Percentiles rank a stretch among this genome's conserved stretches.
These are phyloP conservation scores for Heliangelus exortis DNA, from an alignment of 2,797 vertebrate genomes.

Conservation along the genomic window DNA sequence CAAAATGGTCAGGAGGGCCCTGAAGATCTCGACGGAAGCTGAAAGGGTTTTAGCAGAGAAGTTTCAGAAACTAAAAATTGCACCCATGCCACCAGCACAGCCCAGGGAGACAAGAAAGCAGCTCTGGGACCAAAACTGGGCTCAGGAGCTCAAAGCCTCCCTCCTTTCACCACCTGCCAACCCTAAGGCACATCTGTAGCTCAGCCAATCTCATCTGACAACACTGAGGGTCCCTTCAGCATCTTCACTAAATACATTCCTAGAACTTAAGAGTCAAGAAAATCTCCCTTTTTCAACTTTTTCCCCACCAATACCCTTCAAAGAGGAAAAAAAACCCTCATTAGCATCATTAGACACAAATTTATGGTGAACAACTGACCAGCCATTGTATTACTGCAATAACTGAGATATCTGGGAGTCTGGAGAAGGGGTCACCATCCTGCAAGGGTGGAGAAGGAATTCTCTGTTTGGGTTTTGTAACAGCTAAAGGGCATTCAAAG, in stretches of 20 bases:
- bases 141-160: background rate
- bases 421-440: background rate
- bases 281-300: background rate
- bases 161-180: no score
- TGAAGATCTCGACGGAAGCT: rapidly evolving
- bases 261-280: background rate
- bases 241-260: background rate
- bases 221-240: rapidly evolving
- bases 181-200: background rate
- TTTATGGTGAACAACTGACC: background rate
- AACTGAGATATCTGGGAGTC: background rate
- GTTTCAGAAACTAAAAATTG: background rate
- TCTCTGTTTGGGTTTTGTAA: rapidly evolving
- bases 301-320: background rate
- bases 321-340: background rate
- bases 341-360: background rate
- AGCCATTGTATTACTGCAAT: rapidly evolving
- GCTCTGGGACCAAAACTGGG: background rate
- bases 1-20: rapidly evolving
- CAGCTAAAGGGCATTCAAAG: background rate
- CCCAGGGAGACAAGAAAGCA: background rate
- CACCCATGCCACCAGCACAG: rapidly evolving
- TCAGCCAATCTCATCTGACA: background rate
- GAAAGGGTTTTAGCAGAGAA: background rate
- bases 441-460: background rate